phyloP scores from a whole-genome alignment of 1,140 invertebrate species.

The Pseudomyrmex concolor region DNA sequence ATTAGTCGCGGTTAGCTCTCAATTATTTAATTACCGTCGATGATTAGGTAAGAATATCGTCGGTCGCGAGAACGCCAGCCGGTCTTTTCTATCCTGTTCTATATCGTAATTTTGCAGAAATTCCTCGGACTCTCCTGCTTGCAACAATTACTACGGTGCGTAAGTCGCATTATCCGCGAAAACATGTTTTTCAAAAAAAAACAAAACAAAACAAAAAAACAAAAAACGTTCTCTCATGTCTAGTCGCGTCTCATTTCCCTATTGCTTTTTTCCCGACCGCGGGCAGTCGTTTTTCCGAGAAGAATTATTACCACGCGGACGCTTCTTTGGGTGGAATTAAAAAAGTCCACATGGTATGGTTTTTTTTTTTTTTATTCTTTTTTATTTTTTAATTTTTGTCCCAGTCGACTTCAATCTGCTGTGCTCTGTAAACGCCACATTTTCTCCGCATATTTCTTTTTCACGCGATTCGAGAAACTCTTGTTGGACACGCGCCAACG shows the following conservation, averaged over 20 bases:
- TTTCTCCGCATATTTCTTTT: neutral
- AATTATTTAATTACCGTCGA: constrained; percentile 61
- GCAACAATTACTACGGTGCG: neutral
- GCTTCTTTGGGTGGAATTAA: constrained; percentile 1
- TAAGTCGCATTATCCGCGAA: constrained; percentile 5
- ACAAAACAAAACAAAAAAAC: neutral
- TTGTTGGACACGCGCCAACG: constrained; percentile 21
- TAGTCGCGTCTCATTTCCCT: neutral
- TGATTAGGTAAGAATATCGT: constrained; percentile 40
- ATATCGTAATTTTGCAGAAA: neutral
- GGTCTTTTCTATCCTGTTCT: neutral
- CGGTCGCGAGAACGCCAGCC: constrained; percentile 31
- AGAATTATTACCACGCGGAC: constrained; percentile 6
- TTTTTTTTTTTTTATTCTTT: too few relatives aligned
- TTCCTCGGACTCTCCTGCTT: constrained; percentile 3
- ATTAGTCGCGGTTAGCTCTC: neutral
- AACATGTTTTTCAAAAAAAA: constrained; percentile 6
- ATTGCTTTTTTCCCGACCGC: neutral
- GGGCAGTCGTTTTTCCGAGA: neutral
- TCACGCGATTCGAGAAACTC: constrained; percentile 17
- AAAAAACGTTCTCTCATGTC: constrained; percentile 15
- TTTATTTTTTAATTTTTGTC: neutral
- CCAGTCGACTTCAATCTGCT: constrained; percentile 24
- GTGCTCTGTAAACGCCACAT: neutral
- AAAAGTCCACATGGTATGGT: neutral